Base-by-base conservation (phyloP, 2,797 vertebrate genomes). In the Otolemur crassicaudatus region DNA sequence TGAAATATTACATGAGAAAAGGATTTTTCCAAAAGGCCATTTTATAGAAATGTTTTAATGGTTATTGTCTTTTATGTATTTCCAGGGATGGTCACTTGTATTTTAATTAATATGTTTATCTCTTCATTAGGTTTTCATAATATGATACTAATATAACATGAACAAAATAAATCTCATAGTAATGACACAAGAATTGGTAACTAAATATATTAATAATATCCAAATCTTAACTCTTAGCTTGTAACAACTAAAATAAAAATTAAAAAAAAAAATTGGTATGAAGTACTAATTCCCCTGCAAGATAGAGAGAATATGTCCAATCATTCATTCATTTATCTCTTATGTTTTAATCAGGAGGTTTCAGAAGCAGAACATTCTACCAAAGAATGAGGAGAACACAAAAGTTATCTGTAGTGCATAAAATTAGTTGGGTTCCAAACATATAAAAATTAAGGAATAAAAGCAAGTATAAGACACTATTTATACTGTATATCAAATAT, bases 391-490 rank as follows among this genome's bases (percentile, higher is more conserved):
- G 29, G 10, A 14, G 19, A 77, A 94, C 70, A n/a, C 16, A 17
- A 76, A 27, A 46, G 1, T 69, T 58, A 31, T 22, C 20, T 49
- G 77, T 17, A 83, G 19, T 77, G 17, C 0, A 31, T 86, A 90
- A 83, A 86, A 56, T 56, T 81, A 84, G 12, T 65, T 94, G 27
- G 81, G 73, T 3, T 37, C 31, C 60, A 95, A 37, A 37, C 84
- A 63, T 58, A 83, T 77, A 61, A 69, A 82, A 81, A 92, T 56
- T 86, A 72, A 96, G 75, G 67, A 84, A 76, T 67, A 53, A 40
- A 91, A 89, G 3, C 4, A 91, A 40, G n/a, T 43, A 16, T 58
- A 29, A 72, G 25, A n/a, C 77, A n/a, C 17, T 77, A n/a, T 69
- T 13, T 82, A 16, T 61, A 63, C 4, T 87, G 1, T 11, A 46